phyloP scores from a whole-genome alignment of 2,113 vertebrate species.

The Gymnocephalus cernua region DNA sequence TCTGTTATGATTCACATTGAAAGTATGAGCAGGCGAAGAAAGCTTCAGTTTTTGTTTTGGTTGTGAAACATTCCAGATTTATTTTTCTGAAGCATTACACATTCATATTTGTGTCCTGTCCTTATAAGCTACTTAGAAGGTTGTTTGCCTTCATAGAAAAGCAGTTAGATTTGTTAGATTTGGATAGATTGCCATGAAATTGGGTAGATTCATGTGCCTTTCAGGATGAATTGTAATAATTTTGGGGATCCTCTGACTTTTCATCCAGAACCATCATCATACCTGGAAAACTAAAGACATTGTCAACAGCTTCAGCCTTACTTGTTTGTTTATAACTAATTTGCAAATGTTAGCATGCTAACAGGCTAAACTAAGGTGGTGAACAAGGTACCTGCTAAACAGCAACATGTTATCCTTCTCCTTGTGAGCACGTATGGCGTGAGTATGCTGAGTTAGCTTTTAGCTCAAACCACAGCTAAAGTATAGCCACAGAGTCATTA shows the following conservation, averaged over 20 bases:
- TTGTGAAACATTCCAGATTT: background rate
- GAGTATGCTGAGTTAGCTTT: background rate
- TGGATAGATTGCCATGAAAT: background rate
- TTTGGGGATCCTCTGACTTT: background rate
- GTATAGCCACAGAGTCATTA: too few species aligned
- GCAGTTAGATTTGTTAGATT: background rate
- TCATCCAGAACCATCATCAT: too few species aligned
- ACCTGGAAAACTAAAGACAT: background rate
- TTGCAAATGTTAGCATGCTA: too few species aligned
- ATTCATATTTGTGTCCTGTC: background rate
- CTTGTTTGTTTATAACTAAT: background rate
- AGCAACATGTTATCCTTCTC: background rate
- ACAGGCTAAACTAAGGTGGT: background rate
- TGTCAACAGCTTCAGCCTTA: background rate
- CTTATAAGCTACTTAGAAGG: background rate
- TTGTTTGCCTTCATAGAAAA: background rate
- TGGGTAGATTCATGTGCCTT: background rate
- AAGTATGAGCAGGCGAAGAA: background rate
- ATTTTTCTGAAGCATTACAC: background rate
- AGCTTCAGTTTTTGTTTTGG: slow-evolving; percentile 9
- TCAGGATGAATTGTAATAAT: background rate
- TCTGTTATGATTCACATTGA: slow-evolving; percentile 24
- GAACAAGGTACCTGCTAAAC: background rate
- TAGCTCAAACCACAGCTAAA: background rate
- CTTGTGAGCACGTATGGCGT: background rate